phyloP scores from a whole-genome alignment of 2,113 vertebrate species.

The Ameiurus melas region DNA sequence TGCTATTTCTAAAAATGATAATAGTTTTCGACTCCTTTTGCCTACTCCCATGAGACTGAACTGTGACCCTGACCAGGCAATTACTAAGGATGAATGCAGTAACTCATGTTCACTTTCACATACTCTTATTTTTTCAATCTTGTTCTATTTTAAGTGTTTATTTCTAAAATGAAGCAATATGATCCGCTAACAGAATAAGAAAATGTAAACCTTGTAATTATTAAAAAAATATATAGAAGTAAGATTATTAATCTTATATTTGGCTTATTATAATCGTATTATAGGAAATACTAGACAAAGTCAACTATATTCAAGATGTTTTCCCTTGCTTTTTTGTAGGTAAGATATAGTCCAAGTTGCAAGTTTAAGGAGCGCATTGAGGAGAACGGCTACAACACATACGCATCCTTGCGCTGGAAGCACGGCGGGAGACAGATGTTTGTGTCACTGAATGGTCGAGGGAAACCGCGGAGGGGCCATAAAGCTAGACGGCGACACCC shows the following conservation, averaged over 20 bases:
- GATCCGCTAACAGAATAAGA: not conserved
- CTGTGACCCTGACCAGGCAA: not conserved
- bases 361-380: conserved; percentile 91
- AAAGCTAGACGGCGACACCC: conserved; percentile 81
- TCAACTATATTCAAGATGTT: not conserved
- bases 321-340: conserved; percentile 64
- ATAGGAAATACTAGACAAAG: not conserved
- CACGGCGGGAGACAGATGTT: conserved; percentile 86
- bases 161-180: not conserved
- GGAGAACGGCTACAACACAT: conserved; percentile 94
- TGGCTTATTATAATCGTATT: not conserved
- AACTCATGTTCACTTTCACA: not conserved
- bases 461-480: conserved; percentile 75
- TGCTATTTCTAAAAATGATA: no score
- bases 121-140: not conserved
- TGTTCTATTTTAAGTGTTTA: not conserved
- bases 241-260: not conserved
- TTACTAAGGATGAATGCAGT: not conserved
- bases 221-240: not conserved
- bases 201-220: not conserved
- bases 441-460: conserved; percentile 82
- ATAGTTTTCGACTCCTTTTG: no score
- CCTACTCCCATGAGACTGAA: no score
- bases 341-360: conserved; percentile 85
- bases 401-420: conserved; percentile 84